Percentiles rank a stretch among this genome's conserved stretches.
Conservation (phyloP, 2,888 invertebrate species). For the Drosophila macrospina region DNA sequence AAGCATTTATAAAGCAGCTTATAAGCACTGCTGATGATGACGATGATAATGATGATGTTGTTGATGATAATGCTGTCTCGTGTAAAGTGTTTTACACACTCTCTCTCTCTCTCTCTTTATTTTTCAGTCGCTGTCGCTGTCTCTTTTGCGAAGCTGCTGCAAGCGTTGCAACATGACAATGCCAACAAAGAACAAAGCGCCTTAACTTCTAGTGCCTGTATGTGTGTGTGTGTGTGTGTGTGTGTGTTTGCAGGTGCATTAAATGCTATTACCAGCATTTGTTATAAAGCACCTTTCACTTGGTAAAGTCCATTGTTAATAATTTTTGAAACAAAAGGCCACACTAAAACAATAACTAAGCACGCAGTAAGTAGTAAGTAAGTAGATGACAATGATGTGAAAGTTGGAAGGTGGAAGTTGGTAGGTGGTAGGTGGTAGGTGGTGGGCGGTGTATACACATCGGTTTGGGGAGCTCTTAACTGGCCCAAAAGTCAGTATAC, state of each 20-base stretch:
- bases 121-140: not conserved
- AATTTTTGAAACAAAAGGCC: slow-evolving; percentile 78
- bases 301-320: slow-evolving; percentile 72
- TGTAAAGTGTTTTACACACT: slow-evolving; percentile 6
- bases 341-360: slow-evolving; percentile 81
- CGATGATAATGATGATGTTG: slow-evolving; percentile 22
- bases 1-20: slow-evolving; percentile 74
- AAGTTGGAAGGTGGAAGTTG: too few relatives aligned
- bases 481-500: slow-evolving; percentile 48
- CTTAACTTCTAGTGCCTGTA: slow-evolving; percentile 45
- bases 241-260: slow-evolving; percentile 71
- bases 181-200: slow-evolving; percentile 61
- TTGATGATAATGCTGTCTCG: slow-evolving; percentile 23
- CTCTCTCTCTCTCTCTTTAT: not conserved
- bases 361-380: slow-evolving; percentile 77
- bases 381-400: slow-evolving; percentile 73
- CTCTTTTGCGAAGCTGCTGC: slow-evolving; percentile 22
- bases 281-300: slow-evolving; percentile 54
- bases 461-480: slow-evolving; percentile 35
- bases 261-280: slow-evolving; percentile 71
- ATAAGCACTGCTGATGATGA: slow-evolving; percentile 32
- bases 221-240: slow-evolving; percentile 22
- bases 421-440: too few relatives aligned
- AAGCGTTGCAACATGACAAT: slow-evolving; percentile 56
- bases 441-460: too few relatives aligned